Base-by-base conservation (phyloP, 2,888 invertebrate genomes). In the Eugnorisma glareosa region DNA sequence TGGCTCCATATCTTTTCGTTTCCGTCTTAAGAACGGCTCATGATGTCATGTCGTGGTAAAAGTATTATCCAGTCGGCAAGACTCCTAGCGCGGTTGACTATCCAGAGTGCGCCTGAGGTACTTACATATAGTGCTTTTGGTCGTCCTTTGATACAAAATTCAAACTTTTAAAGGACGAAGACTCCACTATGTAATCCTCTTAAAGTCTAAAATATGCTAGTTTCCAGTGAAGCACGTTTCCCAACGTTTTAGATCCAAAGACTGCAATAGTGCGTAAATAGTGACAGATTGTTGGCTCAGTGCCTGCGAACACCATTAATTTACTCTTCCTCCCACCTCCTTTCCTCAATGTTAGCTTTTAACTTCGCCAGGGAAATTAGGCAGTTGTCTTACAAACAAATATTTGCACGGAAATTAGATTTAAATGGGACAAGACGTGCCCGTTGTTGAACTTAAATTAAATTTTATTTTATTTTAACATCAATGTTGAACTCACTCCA, bases 221-320 rank as follows among this genome's bases (percentile, higher is more conserved):
- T 43, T 57, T 57, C n/a, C 31, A 21, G 13, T 68, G 21, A 54
- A 66, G 48, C 82, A 85, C 83, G 77, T 82, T 28, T 54, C 11
- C 45, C 4, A 48, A 75, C 64, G 71, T 78, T 74, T 72, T 66
- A 78, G 18, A 61, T 68, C 61, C 64, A 68, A 67, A 64, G 73
- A 77, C 61, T 64, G 82, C 83, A 84, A 84, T 85, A 85, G 78
- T 84, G 83, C 83, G 83, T 84, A 84, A 72, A 84, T 79, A 73
- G 72, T 85, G 85, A 85, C 82, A 75, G 83, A 85, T 85, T 75
- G 83, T 85, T 85, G 82, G 83, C 83, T 82, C 85, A 85, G 31
- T 82, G 82, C 74, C 85, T 59, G 54, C 35, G 75, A 82, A 79
- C 74, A 85, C 83, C 85, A 84, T 84, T 79, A 84, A 82, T 84